Evolutionary conservation across 2,113 vertebrate species (phyloP), one percentile per base, ranked within the genome.

Genomic region (Mastomys coucha): DNA sequence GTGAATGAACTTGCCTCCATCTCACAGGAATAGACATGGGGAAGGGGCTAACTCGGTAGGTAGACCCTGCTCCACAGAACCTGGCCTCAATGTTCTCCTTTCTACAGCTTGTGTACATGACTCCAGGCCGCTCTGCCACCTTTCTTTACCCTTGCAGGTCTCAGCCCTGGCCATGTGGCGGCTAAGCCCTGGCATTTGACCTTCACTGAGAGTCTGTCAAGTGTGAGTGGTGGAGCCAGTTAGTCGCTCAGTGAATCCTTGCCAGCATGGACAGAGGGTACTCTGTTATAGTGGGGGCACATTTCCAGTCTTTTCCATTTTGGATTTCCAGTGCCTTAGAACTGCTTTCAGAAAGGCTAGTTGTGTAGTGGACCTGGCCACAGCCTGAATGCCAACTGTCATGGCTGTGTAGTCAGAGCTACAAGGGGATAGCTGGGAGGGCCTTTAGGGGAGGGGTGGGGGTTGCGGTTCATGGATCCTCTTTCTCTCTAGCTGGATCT

Each of bases 401-500:
- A 17, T 53, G 91, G 94, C 17, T 7, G 1, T 82, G 81, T 56
- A n/a, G 12, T 45, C 51, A 49, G 76, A 85, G 60, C 73, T 76
- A 14, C n/a, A n/a, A 13, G 67, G 65, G 56, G 39, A 16, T 31
- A 26, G 31, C 42, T 26, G 7, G 16, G 39, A 60, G 51, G 73
- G 8, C 58, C n/a, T 3, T 11, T 65, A 26, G 60, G 90, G 72
- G 2, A 78, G 69, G 75, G 28, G 26, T 20, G 3, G 5, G 33
- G 70, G 10, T 33, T 26, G 91, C 97, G 26, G 58, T n/a, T 92
- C 91, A 96, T 7, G 7, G 56, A 1, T 4, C 91, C 90, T 81
- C 95, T 97, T 94, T 82, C 42, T 53, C 97, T 99, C 75, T 98
- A 99, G 99, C 98, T 99, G 98, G 99, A 99, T 97, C 98, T 99